Base-by-base conservation (phyloP, 2,888 invertebrate species). In the Hirudinaria manillensis region DNA sequence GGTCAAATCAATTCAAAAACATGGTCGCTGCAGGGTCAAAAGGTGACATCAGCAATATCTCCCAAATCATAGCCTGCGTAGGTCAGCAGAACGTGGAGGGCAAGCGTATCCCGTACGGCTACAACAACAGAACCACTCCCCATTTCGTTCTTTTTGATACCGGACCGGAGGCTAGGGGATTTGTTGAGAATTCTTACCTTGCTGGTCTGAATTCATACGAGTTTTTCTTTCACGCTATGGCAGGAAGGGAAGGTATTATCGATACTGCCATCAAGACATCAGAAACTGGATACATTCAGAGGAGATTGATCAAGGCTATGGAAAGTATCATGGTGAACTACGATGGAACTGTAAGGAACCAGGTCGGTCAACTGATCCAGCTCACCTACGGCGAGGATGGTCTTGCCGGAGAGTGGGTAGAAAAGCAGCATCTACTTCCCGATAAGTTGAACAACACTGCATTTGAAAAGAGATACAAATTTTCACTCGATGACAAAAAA, bases 141-240 rank as follows among this genome's bases (percentile, higher is more conserved):
- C 99, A 99, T 86, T 99, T 99, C 88, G 99, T 99, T 84, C 99
- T 99, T 86, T 98, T 99, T 86, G 99, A 99, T 90, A 99, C 99
- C 83, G 99, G 99, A 89, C 99, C 99, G 32, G 98, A 99, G 86
- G 97, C 97, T 0, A 91, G 97, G 87, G 98, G 99, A 75, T 99
- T 99, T 87, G 99, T 99, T 77, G 99, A 99, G 88, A 99, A 99
- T 86, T 99, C 98, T 0, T 99, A 99, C 86, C 92, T 99, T 82
- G 98, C 99, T 85, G 99, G 99, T 77, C 87, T 99, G 83, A 99
- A 99, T 0, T 98, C 99, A 0, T 94, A 98, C 0, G 99, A 99
- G 84, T 99, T 99, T 86, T 99, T 93, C 88, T 99, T 99, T 86
- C 99, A 99, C 89, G 98, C 99, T 83, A 99, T 99, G 99, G 99